Evolutionary conservation across 2,888 invertebrate genomes (phyloP).

Genomic region (Embidobia sp.): DNA sequence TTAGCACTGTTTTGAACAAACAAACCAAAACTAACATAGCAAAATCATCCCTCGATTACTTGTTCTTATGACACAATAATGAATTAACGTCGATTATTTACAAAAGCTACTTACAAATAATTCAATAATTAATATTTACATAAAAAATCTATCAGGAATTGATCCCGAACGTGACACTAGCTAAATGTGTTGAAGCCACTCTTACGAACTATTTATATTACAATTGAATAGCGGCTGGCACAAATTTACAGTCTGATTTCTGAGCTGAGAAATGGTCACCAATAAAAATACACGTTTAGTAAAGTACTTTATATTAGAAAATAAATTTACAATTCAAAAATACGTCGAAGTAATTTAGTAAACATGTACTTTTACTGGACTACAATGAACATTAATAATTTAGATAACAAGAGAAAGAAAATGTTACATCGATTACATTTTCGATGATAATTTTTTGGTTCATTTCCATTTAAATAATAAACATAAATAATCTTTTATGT

Average conservation of each 20-base stretch:
- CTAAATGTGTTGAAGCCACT: constrained; percentile 49
- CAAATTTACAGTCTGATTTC: constrained; percentile 57
- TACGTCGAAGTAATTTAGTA: constrained; percentile 41
- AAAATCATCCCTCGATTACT: constrained; percentile 15
- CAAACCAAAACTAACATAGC: not conserved
- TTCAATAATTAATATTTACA: constrained; percentile 58
- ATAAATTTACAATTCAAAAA: constrained; percentile 4
- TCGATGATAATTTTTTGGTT: constrained; percentile 15
- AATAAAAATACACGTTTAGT: constrained; percentile 3
- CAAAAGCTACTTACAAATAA: constrained; percentile 57
- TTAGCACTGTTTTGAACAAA: too few species aligned
- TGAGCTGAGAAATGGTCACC: constrained; percentile 56
- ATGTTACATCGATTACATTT: constrained; percentile 15
- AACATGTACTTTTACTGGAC: constrained; percentile 18
- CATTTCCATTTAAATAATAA: constrained; percentile 29
- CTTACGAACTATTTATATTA: constrained; percentile 45
- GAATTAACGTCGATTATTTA: constrained; percentile 52
- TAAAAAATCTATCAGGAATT: constrained; percentile 18
- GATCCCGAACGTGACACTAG: constrained; percentile 34
- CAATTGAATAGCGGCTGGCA: constrained; percentile 52
- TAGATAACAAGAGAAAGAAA: not conserved
- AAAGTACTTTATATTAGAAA: constrained; percentile 29
- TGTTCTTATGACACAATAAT: constrained; percentile 52
- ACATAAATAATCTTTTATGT: constrained; percentile 44
- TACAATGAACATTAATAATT: not conserved